Conservation (phyloP, 2,797 vertebrate species). For the Chaenodraco wilsoni region DNA sequence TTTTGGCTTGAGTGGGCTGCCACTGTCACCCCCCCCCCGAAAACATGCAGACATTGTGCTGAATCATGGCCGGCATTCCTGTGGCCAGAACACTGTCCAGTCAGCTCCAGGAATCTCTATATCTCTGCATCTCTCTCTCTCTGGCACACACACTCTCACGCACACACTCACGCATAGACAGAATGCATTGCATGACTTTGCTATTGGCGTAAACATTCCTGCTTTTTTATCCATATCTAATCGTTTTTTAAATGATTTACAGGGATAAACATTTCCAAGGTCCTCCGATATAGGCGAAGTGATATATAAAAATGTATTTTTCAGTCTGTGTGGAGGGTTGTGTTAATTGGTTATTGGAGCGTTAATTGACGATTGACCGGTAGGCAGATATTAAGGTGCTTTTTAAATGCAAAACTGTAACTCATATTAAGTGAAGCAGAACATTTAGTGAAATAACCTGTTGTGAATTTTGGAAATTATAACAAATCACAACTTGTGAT, state of each 20-base stretch:
- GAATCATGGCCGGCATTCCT: slow-evolving; percentile 80
- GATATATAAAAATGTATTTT: background rate
- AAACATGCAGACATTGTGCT: slow-evolving; percentile 78
- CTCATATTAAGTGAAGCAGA: no score
- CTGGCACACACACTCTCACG: background rate
- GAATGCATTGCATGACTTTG: slow-evolving; percentile 53
- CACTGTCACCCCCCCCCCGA: slow-evolving; percentile 37
- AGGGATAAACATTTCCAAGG: background rate
- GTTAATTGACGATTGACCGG: no score
- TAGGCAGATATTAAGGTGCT: no score
- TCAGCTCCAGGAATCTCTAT: slow-evolving; percentile 68
- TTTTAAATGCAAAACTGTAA: no score
- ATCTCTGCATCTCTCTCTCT: slow-evolving; percentile 27
- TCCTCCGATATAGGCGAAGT: background rate
- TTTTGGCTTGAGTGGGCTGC: slow-evolving; percentile 43
- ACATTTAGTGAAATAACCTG: no score
- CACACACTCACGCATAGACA: slow-evolving; percentile 12
- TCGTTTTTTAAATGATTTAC: background rate
- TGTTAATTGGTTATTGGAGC: no score
- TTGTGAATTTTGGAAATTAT: no score
- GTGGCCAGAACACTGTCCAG: slow-evolving; percentile 72
- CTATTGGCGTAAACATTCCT: slow-evolving; percentile 8
- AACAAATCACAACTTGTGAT: no score
- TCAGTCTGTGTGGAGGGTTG: no score
- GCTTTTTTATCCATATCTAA: slow-evolving; percentile 12